Evolutionary conservation across 2,797 vertebrate species (phyloP).

Genomic region (Florisuga fusca): DNA sequence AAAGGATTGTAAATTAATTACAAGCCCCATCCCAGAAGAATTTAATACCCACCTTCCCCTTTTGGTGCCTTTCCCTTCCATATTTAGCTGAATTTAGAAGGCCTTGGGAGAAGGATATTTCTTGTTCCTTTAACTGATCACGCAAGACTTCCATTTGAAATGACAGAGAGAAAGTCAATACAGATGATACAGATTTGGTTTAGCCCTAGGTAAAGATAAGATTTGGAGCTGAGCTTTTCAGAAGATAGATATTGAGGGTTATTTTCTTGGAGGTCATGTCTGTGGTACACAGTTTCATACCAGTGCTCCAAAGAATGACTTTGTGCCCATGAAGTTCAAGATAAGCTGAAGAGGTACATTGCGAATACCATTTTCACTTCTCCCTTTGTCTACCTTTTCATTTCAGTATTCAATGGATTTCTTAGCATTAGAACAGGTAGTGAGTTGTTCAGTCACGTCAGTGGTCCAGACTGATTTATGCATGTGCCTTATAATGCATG

Average conservation of each 20-base stretch:
- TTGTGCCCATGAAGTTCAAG: background rate
- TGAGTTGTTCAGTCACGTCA: background rate
- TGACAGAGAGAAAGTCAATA: background rate
- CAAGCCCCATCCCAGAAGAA: background rate
- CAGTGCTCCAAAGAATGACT: background rate
- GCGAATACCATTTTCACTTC: accelerated
- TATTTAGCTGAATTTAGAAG: background rate
- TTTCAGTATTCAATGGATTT: background rate
- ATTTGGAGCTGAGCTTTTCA: background rate
- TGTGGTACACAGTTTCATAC: background rate
- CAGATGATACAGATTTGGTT: background rate
- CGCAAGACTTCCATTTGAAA: background rate
- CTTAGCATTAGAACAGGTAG: background rate
- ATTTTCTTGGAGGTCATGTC: background rate
- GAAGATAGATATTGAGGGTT: background rate
- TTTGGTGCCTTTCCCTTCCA: background rate
- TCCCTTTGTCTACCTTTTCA: background rate
- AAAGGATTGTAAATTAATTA: background rate
- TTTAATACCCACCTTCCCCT: background rate
- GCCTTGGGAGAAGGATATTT: background rate
- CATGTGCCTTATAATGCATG: accelerated
- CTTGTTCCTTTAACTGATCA: background rate
- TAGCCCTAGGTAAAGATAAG: background rate
- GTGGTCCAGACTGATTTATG: background rate
- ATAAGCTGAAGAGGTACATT: accelerated